Evolutionary conservation across 2,888 invertebrate species (phyloP).

Genomic region (Lissocephala sabroskyi): DNA sequence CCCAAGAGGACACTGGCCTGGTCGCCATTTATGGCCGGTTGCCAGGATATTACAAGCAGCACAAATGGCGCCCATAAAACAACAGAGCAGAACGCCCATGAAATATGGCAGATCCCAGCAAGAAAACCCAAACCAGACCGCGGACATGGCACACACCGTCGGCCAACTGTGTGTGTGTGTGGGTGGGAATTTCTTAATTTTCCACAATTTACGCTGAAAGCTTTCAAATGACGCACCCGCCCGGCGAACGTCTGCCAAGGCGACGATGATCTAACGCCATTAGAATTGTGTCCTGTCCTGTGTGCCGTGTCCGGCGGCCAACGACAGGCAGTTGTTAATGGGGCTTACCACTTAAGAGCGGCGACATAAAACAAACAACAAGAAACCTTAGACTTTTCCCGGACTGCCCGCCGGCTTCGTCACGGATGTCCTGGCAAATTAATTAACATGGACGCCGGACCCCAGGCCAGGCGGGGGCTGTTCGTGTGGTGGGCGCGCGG

Average conservation of each 20-base stretch:
- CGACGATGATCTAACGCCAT: slow-evolving; percentile 66
- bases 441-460: slow-evolving; percentile 53
- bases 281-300: too few species aligned
- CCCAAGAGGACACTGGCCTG: slow-evolving; percentile 31
- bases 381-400: slow-evolving; percentile 2
- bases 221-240: slow-evolving; percentile 60
- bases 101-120: too few species aligned
- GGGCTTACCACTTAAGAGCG: slow-evolving; percentile 64
- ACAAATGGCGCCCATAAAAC: slow-evolving; percentile 58
- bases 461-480: slow-evolving; percentile 18
- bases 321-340: slow-evolving; percentile 67
- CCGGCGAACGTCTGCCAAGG: slow-evolving; percentile 24
- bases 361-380: slow-evolving; percentile 60
- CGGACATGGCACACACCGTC: slow-evolving; percentile 6
- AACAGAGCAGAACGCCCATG: slow-evolving; percentile 46
- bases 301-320: slow-evolving; percentile 49
- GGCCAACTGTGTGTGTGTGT: too few species aligned
- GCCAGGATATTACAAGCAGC: slow-evolving; percentile 64
- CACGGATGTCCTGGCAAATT: slow-evolving; percentile 64
- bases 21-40: slow-evolving; percentile 61
- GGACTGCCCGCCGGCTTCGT: slow-evolving; percentile 8
- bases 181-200: slow-evolving; percentile 65
- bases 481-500: slow-evolving; percentile 21
- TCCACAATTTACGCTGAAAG: slow-evolving; percentile 61
- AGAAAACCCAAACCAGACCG: slow-evolving; percentile 17